Evolutionary conservation across 2,888 invertebrate genomes (phyloP).

Genomic region (Drosophila koepferae): DNA sequence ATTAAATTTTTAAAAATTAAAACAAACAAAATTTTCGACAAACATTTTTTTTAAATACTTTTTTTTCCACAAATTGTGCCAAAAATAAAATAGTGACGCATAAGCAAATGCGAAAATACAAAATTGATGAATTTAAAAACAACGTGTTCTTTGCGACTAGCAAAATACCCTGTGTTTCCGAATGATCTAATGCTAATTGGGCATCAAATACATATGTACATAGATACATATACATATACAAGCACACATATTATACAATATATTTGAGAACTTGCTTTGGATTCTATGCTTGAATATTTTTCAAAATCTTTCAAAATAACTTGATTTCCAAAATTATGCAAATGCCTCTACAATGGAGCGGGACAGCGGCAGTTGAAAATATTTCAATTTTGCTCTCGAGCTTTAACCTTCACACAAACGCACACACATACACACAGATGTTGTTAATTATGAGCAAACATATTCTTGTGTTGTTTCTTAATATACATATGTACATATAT

Average conservation of each 20-base stretch:
- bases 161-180: background rate
- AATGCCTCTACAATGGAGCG: background rate
- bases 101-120: background rate
- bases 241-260: background rate
- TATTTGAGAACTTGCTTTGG: background rate
- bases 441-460: slow-evolving; percentile 26
- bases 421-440: slow-evolving; percentile 33
- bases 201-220: background rate
- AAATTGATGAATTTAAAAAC: slow-evolving; percentile 3
- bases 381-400: slow-evolving; percentile 23
- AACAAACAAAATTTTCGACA: background rate
- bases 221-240: background rate
- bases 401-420: slow-evolving; percentile 60
- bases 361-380: slow-evolving; percentile 23
- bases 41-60: slow-evolving; percentile 7
- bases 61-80: slow-evolving; percentile 30
- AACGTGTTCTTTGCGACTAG: background rate
- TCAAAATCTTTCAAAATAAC: background rate
- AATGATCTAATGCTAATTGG: background rate
- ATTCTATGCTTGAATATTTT: background rate
- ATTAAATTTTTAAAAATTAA: background rate
- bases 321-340: slow-evolving; percentile 1
- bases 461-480: too few species aligned
- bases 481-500: background rate
- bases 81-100: slow-evolving; percentile 33